These are phyloP conservation scores for Terebella lapidaria DNA, from an alignment of 2,888 invertebrate genomes.

Conservation along the genomic window DNA sequence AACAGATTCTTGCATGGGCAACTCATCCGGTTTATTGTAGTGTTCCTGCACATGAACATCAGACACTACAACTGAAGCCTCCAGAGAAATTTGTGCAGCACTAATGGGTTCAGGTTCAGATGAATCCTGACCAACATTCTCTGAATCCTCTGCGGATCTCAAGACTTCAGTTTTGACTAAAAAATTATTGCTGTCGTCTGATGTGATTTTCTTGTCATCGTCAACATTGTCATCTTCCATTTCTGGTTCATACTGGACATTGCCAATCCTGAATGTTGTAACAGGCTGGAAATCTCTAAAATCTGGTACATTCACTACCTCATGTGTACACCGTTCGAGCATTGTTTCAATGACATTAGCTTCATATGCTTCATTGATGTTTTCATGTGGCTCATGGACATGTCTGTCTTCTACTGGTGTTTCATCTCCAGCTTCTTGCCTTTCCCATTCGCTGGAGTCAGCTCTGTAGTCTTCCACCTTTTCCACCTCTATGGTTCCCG, in stretches of 20 bases:
- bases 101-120: conserved; percentile 20
- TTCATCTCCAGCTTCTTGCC: background rate
- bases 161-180: background rate
- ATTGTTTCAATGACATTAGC: conserved; percentile 41
- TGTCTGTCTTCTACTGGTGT: conserved; percentile 63
- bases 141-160: background rate
- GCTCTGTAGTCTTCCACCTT: background rate
- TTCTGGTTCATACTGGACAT: conserved; percentile 13
- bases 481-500: conserved; percentile 7
- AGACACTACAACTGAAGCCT: conserved; percentile 8
- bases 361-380: conserved; percentile 38
- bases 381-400: conserved; percentile 62
- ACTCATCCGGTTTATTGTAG: background rate
- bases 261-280: conserved; percentile 18
- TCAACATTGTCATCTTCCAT: background rate
- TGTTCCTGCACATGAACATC: background rate
- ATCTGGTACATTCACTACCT: conserved; percentile 8
- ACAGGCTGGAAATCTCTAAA: background rate
- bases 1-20: conserved; percentile 9
- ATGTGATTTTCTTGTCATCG: background rate
- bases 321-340: conserved; percentile 18
- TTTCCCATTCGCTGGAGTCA: background rate
- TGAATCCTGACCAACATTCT: conserved; percentile 6
- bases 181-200: background rate
- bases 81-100: conserved; percentile 24